phyloP scores from a whole-genome alignment of 2,888 invertebrate species.

The Sialis fuliginosa region DNA sequence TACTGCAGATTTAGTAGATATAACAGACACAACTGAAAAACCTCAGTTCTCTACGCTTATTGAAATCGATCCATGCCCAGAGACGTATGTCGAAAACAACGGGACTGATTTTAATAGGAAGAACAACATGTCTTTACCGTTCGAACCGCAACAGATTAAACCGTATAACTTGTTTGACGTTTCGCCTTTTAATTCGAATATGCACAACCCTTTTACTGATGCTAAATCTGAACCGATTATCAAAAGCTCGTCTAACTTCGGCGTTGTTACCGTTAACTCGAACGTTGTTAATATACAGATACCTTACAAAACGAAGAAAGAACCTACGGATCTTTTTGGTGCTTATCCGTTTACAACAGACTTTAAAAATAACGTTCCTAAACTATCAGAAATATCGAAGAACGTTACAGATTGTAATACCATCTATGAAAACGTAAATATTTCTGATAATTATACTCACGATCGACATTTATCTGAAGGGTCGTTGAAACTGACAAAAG shows the following conservation, averaged over 20 bases:
- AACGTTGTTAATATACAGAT: no score
- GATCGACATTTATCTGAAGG: background rate
- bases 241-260: no score
- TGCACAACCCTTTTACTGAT: no score
- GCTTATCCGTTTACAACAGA: background rate
- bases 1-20: slow-evolving; percentile 5
- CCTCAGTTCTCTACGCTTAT: slow-evolving; percentile 1
- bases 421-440: slow-evolving; percentile 15
- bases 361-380: background rate
- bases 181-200: background rate
- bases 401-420: slow-evolving; percentile 8
- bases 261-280: no score
- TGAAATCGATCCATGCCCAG: slow-evolving; percentile 3
- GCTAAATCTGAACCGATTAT: no score
- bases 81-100: background rate
- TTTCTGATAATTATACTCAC: slow-evolving; percentile 7
- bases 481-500: background rate
- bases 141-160: background rate
- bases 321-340: no score
- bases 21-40: background rate
- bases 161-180: background rate
- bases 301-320: no score
- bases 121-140: background rate
- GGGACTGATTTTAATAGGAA: background rate
- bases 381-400: slow-evolving; percentile 1